Conservation (phyloP, 2,113 vertebrate genomes). For the Lepus timidus region DNA sequence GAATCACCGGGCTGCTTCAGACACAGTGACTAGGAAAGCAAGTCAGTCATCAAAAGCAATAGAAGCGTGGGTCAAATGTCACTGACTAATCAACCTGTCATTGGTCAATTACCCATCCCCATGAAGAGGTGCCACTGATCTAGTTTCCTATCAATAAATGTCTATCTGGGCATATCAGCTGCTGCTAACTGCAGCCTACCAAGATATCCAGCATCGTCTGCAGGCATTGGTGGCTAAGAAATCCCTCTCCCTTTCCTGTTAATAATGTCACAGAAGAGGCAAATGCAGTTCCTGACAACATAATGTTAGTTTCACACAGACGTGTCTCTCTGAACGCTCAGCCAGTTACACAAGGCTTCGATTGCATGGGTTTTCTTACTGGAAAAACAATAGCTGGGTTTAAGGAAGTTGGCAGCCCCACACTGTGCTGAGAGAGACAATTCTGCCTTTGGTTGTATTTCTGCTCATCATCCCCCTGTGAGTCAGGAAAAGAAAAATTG, state of each 20-base stretch:
- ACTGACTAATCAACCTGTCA: conserved; percentile 65
- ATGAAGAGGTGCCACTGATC: conserved; percentile 37
- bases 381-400: conserved; percentile 55
- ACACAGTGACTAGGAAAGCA: conserved; percentile 66
- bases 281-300: conserved; percentile 76
- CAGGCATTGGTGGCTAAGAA: conserved; percentile 65
- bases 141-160: conserved; percentile 52
- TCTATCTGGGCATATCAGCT: conserved; percentile 4
- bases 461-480: not conserved
- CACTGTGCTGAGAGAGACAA: conserved; percentile 59
- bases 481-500: conserved; percentile 61
- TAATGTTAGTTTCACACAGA: conserved; percentile 75
- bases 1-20: conserved; percentile 22
- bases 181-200: conserved; percentile 46
- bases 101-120: conserved; percentile 57
- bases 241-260: conserved; percentile 63
- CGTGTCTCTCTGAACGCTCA: conserved; percentile 69
- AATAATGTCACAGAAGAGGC: conserved; percentile 77
- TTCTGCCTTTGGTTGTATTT: conserved; percentile 49
- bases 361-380: conserved; percentile 72
- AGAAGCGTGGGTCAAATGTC: conserved; percentile 71
- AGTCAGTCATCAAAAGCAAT: conserved; percentile 53
- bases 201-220: conserved; percentile 34
- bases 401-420: conserved; percentile 42
- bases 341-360: conserved; percentile 61